Conservation (phyloP, 2,113 vertebrate genomes). For the Sylvilagus bachmani region DNA sequence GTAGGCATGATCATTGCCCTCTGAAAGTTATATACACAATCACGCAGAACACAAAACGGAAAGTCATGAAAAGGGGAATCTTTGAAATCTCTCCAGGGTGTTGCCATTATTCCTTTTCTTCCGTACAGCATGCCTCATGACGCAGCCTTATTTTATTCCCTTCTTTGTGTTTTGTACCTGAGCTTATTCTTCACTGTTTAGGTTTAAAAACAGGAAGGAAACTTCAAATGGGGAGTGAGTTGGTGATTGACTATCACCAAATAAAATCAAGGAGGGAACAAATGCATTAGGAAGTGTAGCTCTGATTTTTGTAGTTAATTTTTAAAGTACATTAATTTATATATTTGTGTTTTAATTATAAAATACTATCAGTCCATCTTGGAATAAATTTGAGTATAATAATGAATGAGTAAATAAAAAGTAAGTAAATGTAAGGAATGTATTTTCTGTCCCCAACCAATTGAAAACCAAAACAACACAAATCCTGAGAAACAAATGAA, state of each 20-base stretch:
- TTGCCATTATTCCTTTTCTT: not conserved
- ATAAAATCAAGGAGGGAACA: not conserved
- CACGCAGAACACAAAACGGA: not conserved
- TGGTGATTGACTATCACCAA: not conserved
- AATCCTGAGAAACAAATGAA: not conserved
- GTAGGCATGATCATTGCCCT: not conserved
- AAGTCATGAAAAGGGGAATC: not conserved
- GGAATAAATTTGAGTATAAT: not conserved
- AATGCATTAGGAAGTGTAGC: not conserved
- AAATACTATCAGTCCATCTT: not conserved
- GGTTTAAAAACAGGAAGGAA: not conserved
- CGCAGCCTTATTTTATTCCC: not conserved
- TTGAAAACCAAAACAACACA: not conserved
- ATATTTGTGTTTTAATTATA: not conserved
- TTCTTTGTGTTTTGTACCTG: not conserved
- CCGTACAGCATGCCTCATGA: accelerated
- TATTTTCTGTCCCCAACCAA: not conserved
- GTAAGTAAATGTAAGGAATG: not conserved
- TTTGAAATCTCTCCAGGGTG: not conserved
- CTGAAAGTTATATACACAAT: not conserved
- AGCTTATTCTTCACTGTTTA: not conserved
- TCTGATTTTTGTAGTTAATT: not conserved
- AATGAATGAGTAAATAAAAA: not conserved
- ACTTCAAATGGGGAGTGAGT: not conserved
- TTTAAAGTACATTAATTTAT: not conserved